Base-by-base conservation (phyloP, 2,113 vertebrate species). In the Girardinichthys multiradiatus region DNA sequence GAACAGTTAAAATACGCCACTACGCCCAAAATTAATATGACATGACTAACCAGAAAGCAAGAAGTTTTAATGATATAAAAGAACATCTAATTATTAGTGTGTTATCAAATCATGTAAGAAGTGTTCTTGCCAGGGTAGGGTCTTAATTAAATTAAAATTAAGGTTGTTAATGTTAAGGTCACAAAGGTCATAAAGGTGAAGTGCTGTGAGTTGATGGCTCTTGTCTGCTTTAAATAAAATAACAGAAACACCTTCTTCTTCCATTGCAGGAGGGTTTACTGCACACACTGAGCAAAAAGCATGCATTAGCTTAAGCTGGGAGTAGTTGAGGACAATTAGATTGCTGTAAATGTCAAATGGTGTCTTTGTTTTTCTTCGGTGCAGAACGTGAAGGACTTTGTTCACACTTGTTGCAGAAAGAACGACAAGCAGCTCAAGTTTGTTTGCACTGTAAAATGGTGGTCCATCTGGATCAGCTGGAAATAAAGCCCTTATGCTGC, bases 301-400 rank as follows among this genome's bases (percentile, higher is more conserved):
- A 45, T 2, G 57, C 1, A 19, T n/a, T 45, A 51, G 21, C 13
- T 61, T 48, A 51, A 62, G 28, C 58, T 51, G 58, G 28, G 58
- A 48, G 69, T 48, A 48, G 68, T n/a, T 27, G 14, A 28, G 57
- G 14, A 39, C 29, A 19, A 26, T 30, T 21, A 19, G 27, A 61
- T 71, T 14, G 51, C 14, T 15, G 27, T 17, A 71, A 71, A 71
- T 61, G 69, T 71, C 69, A 71, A 62, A 51, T 2, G 21, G 8
- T 33, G 42, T 13, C 69, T 31, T 62, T 28, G 28, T 62, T 71
- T 61, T 31, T 30, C 26, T 42, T 33, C 2, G 28, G 39, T 26
- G 15, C 28, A 33, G 14, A 35, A 45, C 11, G 30, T 27, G 19
- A n/a, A 42, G 13, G 21, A n/a, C 29, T 35, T 70, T 19, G 57